Base-by-base conservation (phyloP, 2,113 vertebrate genomes). In the Pelodiscus sinensis region DNA sequence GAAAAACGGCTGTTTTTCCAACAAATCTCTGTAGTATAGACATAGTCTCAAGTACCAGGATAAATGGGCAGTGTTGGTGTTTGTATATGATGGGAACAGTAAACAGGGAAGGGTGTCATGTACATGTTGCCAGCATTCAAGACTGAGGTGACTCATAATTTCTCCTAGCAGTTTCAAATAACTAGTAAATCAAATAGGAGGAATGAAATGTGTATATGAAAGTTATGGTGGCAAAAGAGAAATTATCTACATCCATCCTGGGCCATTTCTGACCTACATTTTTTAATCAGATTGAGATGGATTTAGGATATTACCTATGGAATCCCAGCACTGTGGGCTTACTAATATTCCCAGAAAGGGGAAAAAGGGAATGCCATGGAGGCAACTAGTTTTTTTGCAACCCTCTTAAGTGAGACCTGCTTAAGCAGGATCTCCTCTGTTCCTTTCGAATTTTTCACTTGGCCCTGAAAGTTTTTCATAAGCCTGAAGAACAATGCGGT, bases 371-470 rank as follows among this genome's bases (percentile, higher is more conserved):
- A 77, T 44, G 50, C 19, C 82, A 55, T 68, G 15, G 22, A 84
- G 51, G 29, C 13, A 77, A 44, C 10, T 62, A 84, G 79, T 80
- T n/a, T 35, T 73, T 71, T 44, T 73, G 5, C 35, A 73, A 22
- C 71, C 21, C 19, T 73, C 71, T 73, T 35, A 73, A 11, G 35
- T 92, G 18, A 54, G 82, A 85, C 82, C 52, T 82, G 50, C 31
- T 55, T 19, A 73, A 82, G 62, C 6, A 60, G n/a, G 24, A 3
- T 25, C 71, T 58, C 44, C 19, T 68, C 54, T 51, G 31, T n/a
- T 71, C 90, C 84, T 56, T 29, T 94, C 78, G 24, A 82, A 80
- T 87, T 91, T 52, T 81, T 94, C 83, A 89, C 9, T 54, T 92
- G 35, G 35, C 22, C 50, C 50, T 73, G 82, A 54, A 54, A 94